A percentile compares a stretch with the other conserved stretches of the same genome.
phyloP scores from a whole-genome alignment of 2,113 vertebrate species.

The Pangasianodon hypophthalmus region DNA sequence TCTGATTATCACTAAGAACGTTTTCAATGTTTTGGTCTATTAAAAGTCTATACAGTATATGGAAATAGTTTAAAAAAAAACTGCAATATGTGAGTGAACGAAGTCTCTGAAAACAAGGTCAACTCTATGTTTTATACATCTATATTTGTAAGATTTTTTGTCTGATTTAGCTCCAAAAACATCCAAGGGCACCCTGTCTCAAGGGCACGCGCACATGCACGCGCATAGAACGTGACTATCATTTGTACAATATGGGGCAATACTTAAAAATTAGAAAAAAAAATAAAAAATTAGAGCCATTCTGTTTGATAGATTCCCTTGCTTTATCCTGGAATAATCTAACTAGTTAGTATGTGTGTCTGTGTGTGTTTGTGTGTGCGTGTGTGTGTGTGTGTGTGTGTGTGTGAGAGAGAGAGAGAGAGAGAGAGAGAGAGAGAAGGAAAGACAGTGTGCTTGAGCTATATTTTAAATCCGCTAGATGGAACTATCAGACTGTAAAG shows the following conservation, averaged over 20 bases:
- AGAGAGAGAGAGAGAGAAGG: neutral
- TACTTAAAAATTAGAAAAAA: no score
- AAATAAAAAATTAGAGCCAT: constrained; percentile 62
- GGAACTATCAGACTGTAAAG: constrained; percentile 55
- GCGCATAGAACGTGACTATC: constrained; percentile 52
- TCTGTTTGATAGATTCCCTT: neutral
- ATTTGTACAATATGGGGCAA: constrained; percentile 59
- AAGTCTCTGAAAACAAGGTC: neutral
- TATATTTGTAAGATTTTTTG: neutral
- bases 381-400: neutral
- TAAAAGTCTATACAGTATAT: neutral
- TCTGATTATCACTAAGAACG: neutral
- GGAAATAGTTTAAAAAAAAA: neutral
- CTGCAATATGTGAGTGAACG: neutral
- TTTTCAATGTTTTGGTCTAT: neutral
- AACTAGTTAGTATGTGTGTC: neutral
- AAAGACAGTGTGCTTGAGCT: neutral
- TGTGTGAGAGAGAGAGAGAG: constrained; percentile 55
- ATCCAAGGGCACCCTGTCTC: constrained; percentile 66
- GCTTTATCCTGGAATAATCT: neutral
- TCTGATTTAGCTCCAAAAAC: constrained; percentile 54
- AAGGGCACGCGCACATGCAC: constrained; percentile 69
- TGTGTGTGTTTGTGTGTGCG: neutral
- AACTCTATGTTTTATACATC: neutral
- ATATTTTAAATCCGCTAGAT: constrained; percentile 59